These are phyloP conservation scores for Sphyrna mokarran DNA, from an alignment of 2,113 vertebrate species.

Conservation along the genomic window DNA sequence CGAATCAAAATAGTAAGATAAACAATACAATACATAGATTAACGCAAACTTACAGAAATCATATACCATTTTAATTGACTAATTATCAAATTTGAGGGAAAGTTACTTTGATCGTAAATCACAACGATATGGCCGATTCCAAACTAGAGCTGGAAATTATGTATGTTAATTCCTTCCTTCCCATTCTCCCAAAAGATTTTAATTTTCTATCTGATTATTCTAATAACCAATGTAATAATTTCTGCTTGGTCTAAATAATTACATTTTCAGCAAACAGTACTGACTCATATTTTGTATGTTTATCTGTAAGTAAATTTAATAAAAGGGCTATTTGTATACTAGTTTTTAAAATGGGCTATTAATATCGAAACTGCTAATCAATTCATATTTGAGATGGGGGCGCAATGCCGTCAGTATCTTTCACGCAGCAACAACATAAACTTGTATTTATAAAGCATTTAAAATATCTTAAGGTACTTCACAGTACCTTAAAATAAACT, in stretches of 20 bases:
- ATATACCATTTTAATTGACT: not conserved
- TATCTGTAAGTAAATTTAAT: not conserved
- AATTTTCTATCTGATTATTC: not conserved
- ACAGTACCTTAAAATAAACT: no score
- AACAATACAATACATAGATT: not conserved
- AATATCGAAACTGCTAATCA: not conserved
- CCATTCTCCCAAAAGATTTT: not conserved
- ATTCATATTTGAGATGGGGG: not conserved
- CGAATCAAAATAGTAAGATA: not conserved
- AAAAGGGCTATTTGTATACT: not conserved
- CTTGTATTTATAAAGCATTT: not conserved
- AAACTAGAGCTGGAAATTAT: not conserved
- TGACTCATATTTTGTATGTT: not conserved
- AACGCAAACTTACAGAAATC: not conserved
- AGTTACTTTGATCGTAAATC: slow-evolving; percentile 5
- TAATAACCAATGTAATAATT: no score
- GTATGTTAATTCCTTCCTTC: not conserved
- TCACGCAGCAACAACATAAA: not conserved
- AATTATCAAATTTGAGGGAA: not conserved
- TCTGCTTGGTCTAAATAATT: no score
- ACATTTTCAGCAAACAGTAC: no score
- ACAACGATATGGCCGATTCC: not conserved
- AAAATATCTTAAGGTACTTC: no score
- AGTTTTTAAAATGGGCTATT: not conserved
- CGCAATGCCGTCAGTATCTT: not conserved